Evolutionary conservation across 2,888 invertebrate genomes (phyloP).

Genomic region (Alviniconcha strummeri): DNA sequence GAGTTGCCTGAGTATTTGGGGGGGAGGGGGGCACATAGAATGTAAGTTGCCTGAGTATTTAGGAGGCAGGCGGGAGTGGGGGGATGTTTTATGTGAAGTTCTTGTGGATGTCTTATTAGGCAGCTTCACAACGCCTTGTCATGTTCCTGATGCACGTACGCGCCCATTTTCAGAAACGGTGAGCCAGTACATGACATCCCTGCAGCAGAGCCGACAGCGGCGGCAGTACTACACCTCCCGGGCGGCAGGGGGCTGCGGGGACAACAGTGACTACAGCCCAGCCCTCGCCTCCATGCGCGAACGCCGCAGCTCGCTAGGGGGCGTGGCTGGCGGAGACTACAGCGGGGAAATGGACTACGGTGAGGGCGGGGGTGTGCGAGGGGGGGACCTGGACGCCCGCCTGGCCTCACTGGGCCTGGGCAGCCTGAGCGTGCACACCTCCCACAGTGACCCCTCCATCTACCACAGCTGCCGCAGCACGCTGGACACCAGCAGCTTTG

Average conservation of each 20-base stretch:
- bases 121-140: too few species aligned
- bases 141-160: too few species aligned
- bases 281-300: conserved; percentile 14
- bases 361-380: conserved; percentile 15
- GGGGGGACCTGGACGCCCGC: conserved; percentile 48
- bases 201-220: conserved; percentile 19
- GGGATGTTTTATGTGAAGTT: too few species aligned
- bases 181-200: conserved; percentile 8
- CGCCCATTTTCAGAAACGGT: neutral
- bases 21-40: too few species aligned
- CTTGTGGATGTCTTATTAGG: too few species aligned
- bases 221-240: conserved; percentile 19
- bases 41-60: too few species aligned
- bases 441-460: conserved; percentile 60
- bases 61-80: too few species aligned
- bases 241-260: neutral
- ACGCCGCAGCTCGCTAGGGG: conserved; percentile 30
- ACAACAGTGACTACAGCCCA: neutral
- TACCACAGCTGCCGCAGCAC: conserved; percentile 51
- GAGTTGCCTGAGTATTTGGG: too few species aligned
- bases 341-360: conserved; percentile 23
- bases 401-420: conserved; percentile 49
- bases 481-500: conserved; percentile 4
- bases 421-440: conserved; percentile 43
- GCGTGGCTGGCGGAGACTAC: conserved; percentile 31